Base-by-base conservation (phyloP, 2,113 vertebrate genomes). In the Seriola quinqueradiata region DNA sequence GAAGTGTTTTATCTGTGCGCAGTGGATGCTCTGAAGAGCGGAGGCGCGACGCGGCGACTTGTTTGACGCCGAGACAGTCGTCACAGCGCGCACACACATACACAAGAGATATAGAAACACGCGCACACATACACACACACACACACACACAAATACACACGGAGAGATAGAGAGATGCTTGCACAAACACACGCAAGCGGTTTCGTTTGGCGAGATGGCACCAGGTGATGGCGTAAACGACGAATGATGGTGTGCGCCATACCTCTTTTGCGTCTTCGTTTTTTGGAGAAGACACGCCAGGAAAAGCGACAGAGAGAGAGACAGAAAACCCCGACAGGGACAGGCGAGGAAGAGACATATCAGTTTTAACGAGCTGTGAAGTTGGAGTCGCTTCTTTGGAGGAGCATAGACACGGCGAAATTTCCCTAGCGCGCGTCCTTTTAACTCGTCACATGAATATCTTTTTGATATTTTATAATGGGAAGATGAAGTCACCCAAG, bases 401-500 rank as follows among this genome's bases (percentile, higher is more conserved):
- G 34, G 34, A 6, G 34, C 4, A 23, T 57, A 83, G 75, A 86
- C 60, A 54, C 79, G 50, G 71, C 68, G 55, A 80, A 44, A 84
- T 81, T 1, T 61, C 59, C 34, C 32, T 13, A 23, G 34, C 58
- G 88, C 85, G 76, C 74, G 12, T 67, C 61, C 48, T 86, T 60
- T 48, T 42, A 70, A 73, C 70, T 77, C 80, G 21, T 38, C 60
- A 61, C 70, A 32, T 57, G 25, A 66, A 23, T 9, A 25, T 76
- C 32, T 69, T 82, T 82, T 78, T 77, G 25, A 68, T 79, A 69
- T 83, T 86, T 90, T 71, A 84, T 81, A 76, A 78, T 55, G 50
- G 69, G 81, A 54, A 42, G 85, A 90, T 92, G 89, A 89, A 90
- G 89, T 86, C 90, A 87, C 80, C 50, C 73, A 86, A 73, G 65